Evolutionary conservation across 2,113 vertebrate species (phyloP), one percentile per base, ranked within the genome.

Genomic region (Actenoides hombroni): DNA sequence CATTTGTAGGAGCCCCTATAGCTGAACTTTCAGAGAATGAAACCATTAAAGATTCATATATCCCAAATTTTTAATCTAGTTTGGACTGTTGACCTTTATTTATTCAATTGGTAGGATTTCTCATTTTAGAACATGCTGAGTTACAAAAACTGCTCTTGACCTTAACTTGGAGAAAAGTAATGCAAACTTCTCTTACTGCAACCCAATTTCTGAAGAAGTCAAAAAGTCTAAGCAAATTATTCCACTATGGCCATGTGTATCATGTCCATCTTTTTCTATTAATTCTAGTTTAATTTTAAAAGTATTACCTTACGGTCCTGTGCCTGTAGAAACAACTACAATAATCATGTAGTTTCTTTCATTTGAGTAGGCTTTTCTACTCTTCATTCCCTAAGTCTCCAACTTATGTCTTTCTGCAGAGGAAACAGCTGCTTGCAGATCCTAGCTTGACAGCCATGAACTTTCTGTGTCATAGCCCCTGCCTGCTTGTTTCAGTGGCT

Each of bases 71-170:
- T 83, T 91, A 93, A 94, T 92, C 57, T 86, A 74, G 57, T 92
- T 88, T 86, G 76, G 59, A 83, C 63, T 51, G 20, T 3, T 95
- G 81, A 94, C 81, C 81, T 97, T 94, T 94, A 94, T 87, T 95
- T 94, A 94, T 90, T 92, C 64, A 73, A 3, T 90, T 84, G 18
- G 28, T 76, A 76, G 9, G 37, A 54, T 84, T 87, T 95, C 71
- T 96, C 29, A 59, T 82, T 44, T 59, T 70, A 54, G 23, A 83
- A 10, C 11, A 71, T 26, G 16, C 31, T 71, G 61, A 63, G 10
- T 60, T 76, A 80, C 42, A 83, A 68, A 91, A 93, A 46, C 23
- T 40, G 16, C 9, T 92, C 17, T 78, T 65, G 42, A 78, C 26
- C 15, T 13, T 57, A 86, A 53, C 23, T 68, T 86, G 33, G 54